Evolutionary conservation across 2,888 invertebrate genomes (phyloP), one percentile per base, ranked within the genome.

Genomic region (Eurytoma californica): DNA sequence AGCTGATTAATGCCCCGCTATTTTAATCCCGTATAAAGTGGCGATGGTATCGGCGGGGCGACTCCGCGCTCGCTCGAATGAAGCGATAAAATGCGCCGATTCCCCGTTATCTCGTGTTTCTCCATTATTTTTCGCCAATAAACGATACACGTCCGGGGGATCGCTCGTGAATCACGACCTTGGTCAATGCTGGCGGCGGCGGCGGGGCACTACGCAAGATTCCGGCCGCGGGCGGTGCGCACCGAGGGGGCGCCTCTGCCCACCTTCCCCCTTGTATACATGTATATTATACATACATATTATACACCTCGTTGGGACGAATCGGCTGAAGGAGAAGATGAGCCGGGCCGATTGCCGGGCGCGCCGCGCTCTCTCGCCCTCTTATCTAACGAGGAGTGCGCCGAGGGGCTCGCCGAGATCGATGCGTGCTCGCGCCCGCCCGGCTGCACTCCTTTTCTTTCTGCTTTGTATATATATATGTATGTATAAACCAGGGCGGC

Each of bases 351-450:
- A 86, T 86, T 86, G 84, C 58, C 14, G 20, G 14, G 12, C 20
- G 47, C 67, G 14, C 78, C 60, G 30, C 4, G 16, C 30, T 3
- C 14, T 14, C 53, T 53, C 76, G 75, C 79, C 78, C 69, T 78
- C 84, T 85, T 83, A 84, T 86, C 84, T 84, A 82, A 81, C 79
- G 70, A 80, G 84, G 85, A 86, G 85, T 85, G 20, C 61, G 61
- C 69, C 39, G 55, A 68, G 57, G 39, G 68, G 68, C 68, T 57
- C 5, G n/a, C 18, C 57, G 18, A 55, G 57, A 68, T 68, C 68
- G 57, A 68, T 68, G 53, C 18, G 24, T 61, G 20, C 14, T 18
- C 30, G 9, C 49, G 49, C 13, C 7, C 9, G n/a, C 58, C 18
- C 24, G 24, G 24, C 24, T 18, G 9, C 24, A 3, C 13, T 13